These are phyloP conservation scores for Nomada ferruginata DNA, from an alignment of 2,888 invertebrate species.

Conservation along the genomic window DNA sequence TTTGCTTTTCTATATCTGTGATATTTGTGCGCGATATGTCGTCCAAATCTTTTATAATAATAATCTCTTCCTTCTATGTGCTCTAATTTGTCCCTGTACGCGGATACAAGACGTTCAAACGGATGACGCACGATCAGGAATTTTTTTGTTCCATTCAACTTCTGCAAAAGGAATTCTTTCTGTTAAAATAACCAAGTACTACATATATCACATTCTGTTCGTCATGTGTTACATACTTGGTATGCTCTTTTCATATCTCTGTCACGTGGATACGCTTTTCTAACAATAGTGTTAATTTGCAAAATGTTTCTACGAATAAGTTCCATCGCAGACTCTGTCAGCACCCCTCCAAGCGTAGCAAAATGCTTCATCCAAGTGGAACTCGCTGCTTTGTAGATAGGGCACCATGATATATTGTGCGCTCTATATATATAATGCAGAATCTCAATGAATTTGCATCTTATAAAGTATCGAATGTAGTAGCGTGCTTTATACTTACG, in stretches of 20 bases:
- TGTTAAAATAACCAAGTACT: not conserved
- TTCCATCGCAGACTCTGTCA: slow-evolving; percentile 67
- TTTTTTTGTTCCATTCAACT: slow-evolving; percentile 69
- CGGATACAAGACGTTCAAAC: slow-evolving; percentile 85
- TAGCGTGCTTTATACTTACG: slow-evolving; percentile 64
- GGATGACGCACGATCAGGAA: slow-evolving; percentile 85
- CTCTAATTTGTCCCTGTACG: slow-evolving; percentile 85
- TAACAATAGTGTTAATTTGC: slow-evolving; percentile 76
- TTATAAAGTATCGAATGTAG: not conserved
- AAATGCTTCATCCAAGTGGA: slow-evolving; percentile 81
- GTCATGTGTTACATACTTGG: slow-evolving; percentile 59
- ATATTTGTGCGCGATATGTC: slow-evolving; percentile 78
- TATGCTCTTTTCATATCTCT: slow-evolving; percentile 62
- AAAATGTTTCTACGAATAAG: slow-evolving; percentile 66
- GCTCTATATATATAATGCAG: slow-evolving; percentile 55
- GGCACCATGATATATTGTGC: slow-evolving; percentile 80
- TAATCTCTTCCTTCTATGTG: slow-evolving; percentile 77
- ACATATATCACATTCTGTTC: not conserved
- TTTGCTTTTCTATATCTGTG: slow-evolving; percentile 60
- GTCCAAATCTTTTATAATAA: slow-evolving; percentile 79
- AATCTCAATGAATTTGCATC: not conserved
- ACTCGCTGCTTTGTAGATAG: slow-evolving; percentile 81
- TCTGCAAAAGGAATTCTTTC: slow-evolving; percentile 61
- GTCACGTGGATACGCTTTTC: slow-evolving; percentile 74
- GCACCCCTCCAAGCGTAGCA: slow-evolving; percentile 72